A percentile compares a stretch with the other conserved stretches of the same genome.
These are phyloP conservation scores for Grantiella picta DNA, from an alignment of 2,113 vertebrate genomes.

Conservation along the genomic window DNA sequence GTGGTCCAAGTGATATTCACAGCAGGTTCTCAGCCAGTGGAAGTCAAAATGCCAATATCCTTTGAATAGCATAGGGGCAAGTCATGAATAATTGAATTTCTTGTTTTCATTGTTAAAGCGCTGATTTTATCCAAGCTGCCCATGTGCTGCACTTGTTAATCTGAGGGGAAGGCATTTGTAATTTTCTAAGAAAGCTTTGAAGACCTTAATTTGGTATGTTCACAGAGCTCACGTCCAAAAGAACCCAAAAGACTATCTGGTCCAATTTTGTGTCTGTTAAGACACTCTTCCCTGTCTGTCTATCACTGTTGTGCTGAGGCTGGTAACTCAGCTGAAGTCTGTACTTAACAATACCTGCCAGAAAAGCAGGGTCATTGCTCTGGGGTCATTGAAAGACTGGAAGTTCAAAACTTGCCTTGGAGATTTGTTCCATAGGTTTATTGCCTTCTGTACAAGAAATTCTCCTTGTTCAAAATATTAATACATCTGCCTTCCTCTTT, in stretches of 20 bases:
- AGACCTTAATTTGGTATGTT: not conserved
- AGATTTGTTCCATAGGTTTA: not conserved
- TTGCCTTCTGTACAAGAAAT: not conserved
- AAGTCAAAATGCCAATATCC: conserved; percentile 25
- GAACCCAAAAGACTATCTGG: not conserved
- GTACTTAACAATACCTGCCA: not conserved
- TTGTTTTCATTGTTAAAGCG: conserved; percentile 4
- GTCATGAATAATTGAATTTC: not conserved
- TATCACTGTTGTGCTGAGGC: not conserved
- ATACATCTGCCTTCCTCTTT: not conserved
- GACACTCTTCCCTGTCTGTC: not conserved
- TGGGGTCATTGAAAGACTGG: not conserved
- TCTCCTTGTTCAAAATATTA: not conserved
- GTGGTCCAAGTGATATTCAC: not conserved
- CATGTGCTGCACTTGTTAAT: not conserved
- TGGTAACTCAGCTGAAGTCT: not conserved
- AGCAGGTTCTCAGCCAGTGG: not conserved
- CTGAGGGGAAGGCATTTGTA: not conserved
- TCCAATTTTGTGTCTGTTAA: not conserved
- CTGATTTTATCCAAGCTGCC: not conserved
- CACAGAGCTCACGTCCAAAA: not conserved
- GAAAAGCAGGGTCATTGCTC: not conserved
- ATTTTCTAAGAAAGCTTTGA: not conserved
- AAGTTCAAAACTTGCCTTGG: not conserved
- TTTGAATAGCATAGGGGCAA: not conserved